phyloP scores from a whole-genome alignment of 2,888 invertebrate species.

The Agelastica alni region DNA sequence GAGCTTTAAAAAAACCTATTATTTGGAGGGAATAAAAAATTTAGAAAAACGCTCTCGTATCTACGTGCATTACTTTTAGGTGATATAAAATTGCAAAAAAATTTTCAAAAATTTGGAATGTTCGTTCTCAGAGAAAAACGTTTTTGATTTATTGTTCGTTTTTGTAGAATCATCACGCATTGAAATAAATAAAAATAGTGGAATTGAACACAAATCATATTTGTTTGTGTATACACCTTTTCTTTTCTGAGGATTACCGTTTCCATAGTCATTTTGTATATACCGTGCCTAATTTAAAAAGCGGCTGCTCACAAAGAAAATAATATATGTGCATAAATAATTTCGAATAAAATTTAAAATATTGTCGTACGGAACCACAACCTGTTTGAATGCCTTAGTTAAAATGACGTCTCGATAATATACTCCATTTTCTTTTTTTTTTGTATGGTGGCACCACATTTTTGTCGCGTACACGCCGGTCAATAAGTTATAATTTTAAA shows the following conservation, averaged over 20 bases:
- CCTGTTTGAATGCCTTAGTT: slow-evolving; percentile 46
- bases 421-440: slow-evolving; percentile 42
- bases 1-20: too few relatives aligned
- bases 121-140: too few relatives aligned
- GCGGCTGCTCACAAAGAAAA: slow-evolving; percentile 49
- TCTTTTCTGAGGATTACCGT: slow-evolving; percentile 43
- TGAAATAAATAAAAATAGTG: too few relatives aligned
- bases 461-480: slow-evolving; percentile 32
- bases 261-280: slow-evolving; percentile 45
- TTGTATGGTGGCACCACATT: slow-evolving; percentile 33
- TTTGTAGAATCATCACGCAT: too few relatives aligned
- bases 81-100: too few relatives aligned
- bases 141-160: too few relatives aligned
- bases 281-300: slow-evolving; percentile 45
- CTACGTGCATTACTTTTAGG: too few relatives aligned
- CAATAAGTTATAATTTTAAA: slow-evolving; percentile 35
- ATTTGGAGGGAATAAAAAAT: too few relatives aligned
- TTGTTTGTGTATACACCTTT: slow-evolving; percentile 45
- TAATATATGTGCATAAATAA: slow-evolving; percentile 52
- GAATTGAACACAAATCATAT: slow-evolving; percentile 43
- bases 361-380: slow-evolving; percentile 48
- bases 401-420: slow-evolving; percentile 46
- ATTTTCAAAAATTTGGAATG: too few relatives aligned
- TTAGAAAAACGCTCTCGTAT: too few relatives aligned
- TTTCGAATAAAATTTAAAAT: slow-evolving; percentile 50